A percentile compares a stretch with the other conserved stretches of the same genome.
phyloP scores from a whole-genome alignment of 2,797 vertebrate species.

The Micromesistius poutassou region DNA sequence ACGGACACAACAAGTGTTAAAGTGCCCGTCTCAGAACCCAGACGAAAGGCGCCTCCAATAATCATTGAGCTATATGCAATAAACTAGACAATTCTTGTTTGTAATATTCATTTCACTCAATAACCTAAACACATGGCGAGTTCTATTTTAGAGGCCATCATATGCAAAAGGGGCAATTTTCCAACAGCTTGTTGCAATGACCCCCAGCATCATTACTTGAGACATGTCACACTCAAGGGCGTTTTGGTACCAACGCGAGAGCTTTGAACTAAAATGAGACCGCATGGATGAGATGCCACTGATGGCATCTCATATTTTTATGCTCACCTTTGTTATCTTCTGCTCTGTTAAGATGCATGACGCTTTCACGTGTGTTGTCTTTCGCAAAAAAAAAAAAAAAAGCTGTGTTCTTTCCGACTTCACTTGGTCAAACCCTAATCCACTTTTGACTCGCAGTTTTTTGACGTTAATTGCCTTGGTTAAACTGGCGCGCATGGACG shows the following conservation, averaged over 20 bases:
- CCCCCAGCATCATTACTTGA: conserved; percentile 57
- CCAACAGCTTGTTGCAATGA: conserved; percentile 54
- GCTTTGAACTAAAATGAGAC: conserved; percentile 41
- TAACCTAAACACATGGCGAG: not conserved
- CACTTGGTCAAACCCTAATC: conserved; percentile 59
- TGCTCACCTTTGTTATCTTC: conserved; percentile 76
- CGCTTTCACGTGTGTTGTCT: conserved; percentile 50
- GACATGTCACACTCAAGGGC: conserved; percentile 70
- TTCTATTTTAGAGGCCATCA: not conserved
- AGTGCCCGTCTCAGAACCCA: conserved; percentile 41
- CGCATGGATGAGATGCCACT: conserved; percentile 12
- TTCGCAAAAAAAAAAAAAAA: conserved; percentile 32
- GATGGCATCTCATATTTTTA: conserved; percentile 37
- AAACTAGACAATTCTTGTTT: not conserved
- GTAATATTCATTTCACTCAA: not conserved
- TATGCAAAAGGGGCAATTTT: conserved; percentile 25
- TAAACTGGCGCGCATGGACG: conserved; percentile 58
- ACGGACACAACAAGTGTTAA: conserved; percentile 69
- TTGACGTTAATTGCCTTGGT: conserved; percentile 48
- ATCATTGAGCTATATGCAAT: not conserved
- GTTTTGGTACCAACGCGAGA: conserved; percentile 59
- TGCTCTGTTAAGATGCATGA: conserved; percentile 79
- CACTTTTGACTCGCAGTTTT: conserved; percentile 39
- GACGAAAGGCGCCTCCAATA: conserved; percentile 26
- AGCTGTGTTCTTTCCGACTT: conserved; percentile 51